Base-by-base conservation (phyloP, 2,888 invertebrate genomes). In the Plusia festucae region DNA sequence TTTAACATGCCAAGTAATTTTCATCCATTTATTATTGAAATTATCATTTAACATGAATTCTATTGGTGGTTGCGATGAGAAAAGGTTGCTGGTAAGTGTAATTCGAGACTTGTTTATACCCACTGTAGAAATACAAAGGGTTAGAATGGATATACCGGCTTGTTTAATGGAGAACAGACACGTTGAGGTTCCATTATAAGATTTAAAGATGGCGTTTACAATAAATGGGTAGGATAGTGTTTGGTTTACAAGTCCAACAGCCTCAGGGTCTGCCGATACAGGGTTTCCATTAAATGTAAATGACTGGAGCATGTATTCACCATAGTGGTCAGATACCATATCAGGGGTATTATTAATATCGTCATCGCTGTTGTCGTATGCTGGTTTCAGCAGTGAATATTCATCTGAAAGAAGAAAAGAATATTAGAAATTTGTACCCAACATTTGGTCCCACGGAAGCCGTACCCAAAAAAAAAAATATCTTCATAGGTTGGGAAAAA, bases 151-250 rank as follows among this genome's bases (percentile, higher is more conserved):
- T 0, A 58, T 58, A 0, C 70, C 60, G 4, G 73, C 56, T 66
- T 88, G 78, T 24, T 79, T 78, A 61, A 93, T 85, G 1, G 88
- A 85, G 72, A 94, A 93, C 6, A 93, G 53, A 57, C 88, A 91
- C 8, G 87, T 71, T 0, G 73, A 60, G n/a, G 60, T 63, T 5
- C 65, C 57, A 16, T 70, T 63, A 7, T 83, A 74, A 1, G 89
- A 65, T 69, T 86, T 89, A 34, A 91, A 87, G 40, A 76, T 74
- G 0, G 88, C 71, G n/a, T 83, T 82, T 53, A 93, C 73, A n/a
- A 89, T 76, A 40, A 88, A 90, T 3, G 90, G 90, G 51, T 76
- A 76, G 5, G 77, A 60, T 13, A 92, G 44, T 20, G 15, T 74
- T 32, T 67, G 62, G 0, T 78, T 60, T 4, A 76, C 24, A 0